Evolutionary conservation across 2,797 vertebrate species (phyloP).

Genomic region (Melanotaenia parkinsoni): DNA sequence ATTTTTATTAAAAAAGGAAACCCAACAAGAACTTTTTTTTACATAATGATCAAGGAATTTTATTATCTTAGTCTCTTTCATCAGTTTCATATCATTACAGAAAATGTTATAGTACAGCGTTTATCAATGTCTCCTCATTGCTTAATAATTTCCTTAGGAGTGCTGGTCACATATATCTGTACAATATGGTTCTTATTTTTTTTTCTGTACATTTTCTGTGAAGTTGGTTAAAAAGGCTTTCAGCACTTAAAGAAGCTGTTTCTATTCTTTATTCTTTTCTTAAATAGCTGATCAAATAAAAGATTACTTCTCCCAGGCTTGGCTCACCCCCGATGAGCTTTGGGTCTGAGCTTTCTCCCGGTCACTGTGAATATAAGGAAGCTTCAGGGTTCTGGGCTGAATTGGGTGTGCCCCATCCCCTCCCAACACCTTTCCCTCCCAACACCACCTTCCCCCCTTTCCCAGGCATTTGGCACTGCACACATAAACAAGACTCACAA

Average conservation of each 20-base stretch:
- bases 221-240: conserved; percentile 99
- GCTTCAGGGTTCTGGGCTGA: conserved; percentile 85
- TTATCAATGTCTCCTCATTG: conserved; percentile 98
- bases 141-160: conserved; percentile 97
- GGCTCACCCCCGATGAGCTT: conserved; percentile 81
- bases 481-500: conserved; percentile 99
- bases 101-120: conserved; percentile 99
- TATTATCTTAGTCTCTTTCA: conserved; percentile 95
- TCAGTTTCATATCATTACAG: conserved; percentile 99
- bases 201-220: conserved; percentile 97
- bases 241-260: conserved; percentile 99
- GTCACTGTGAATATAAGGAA: conserved; percentile 86
- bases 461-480: conserved; percentile 96
- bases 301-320: conserved; percentile 86
- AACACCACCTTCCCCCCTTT: conserved; percentile 65
- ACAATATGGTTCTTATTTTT: conserved; percentile 94
- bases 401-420: conserved; percentile 63
- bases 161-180: conserved; percentile 99
- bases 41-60: conserved; percentile 99
- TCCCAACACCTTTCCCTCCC: conserved; percentile 63
- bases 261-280: conserved; percentile 76
- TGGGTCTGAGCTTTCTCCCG: conserved; percentile 75
- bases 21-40: conserved; percentile 87
- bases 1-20: conserved; percentile 83
- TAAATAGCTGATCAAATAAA: conserved; percentile 90